phyloP scores from a whole-genome alignment of 2,888 invertebrate species.

The Apotomis capreana region DNA sequence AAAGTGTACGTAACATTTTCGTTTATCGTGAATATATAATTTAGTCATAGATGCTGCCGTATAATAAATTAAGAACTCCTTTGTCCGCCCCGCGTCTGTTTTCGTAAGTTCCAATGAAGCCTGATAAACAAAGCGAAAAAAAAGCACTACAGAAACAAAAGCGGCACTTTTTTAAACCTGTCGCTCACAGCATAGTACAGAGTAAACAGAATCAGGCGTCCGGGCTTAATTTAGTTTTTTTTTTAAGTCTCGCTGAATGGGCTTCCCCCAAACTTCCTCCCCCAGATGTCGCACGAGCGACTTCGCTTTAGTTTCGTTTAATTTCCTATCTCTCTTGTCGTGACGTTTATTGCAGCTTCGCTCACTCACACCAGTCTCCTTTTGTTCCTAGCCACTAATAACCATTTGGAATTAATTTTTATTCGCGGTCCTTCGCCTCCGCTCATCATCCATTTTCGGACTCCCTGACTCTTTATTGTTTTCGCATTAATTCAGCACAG shows the following conservation, averaged over 20 bases:
- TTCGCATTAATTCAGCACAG: conserved; percentile 81
- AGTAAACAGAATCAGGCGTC: conserved; percentile 71
- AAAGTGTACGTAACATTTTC: no score
- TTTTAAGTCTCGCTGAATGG: conserved; percentile 60
- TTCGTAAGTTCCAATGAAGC: conserved; percentile 23
- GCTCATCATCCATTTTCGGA: conserved; percentile 68
- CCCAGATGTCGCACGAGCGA: conserved; percentile 70
- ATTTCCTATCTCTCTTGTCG: conserved; percentile 78
- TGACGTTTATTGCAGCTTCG: conserved; percentile 74
- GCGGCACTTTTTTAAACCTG: conserved; percentile 64
- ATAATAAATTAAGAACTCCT: neutral
- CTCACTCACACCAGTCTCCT: conserved; percentile 66
- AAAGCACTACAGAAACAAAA: conserved; percentile 51
- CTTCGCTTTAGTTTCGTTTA: conserved; percentile 80
- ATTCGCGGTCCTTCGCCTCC: conserved; percentile 61
- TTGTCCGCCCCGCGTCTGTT: neutral
- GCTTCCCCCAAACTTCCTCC: conserved; percentile 64
- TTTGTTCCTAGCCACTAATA: conserved; percentile 75
- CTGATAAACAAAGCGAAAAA: conserved; percentile 30
- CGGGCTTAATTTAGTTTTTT: conserved; percentile 75
- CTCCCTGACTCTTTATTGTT: conserved; percentile 75
- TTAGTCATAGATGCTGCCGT: neutral
- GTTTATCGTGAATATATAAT: no score
- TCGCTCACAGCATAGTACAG: conserved; percentile 62
- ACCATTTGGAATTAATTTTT: conserved; percentile 77